Evolutionary conservation across 2,888 invertebrate genomes (phyloP), one percentile per base, ranked within the genome.

Genomic region (Drosophila subsilvestris): DNA sequence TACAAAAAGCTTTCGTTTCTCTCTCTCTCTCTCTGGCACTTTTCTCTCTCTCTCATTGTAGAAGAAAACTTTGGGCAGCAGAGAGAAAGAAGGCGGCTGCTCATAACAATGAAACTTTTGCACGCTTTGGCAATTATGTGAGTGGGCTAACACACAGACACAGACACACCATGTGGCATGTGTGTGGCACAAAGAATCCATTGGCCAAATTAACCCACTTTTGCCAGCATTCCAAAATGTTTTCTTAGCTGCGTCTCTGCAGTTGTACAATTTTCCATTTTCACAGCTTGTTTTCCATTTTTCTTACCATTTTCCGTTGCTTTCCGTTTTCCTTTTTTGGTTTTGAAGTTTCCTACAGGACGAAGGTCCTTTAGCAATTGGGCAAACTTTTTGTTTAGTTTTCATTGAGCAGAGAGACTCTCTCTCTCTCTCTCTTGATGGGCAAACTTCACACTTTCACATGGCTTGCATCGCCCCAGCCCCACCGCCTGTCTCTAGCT

Each of bases 21-120:
- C 17, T 9, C 17, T 20, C 50, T 22, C 17, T 10, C n/a, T 42
- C 18, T 22, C 10, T 1, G 18, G 25, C 44, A n/a, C 18, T 22
- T 22, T 18, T 27, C n/a, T 22, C n/a, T 14, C 29, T 59, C 53
- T 17, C 50, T 71, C 22, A 43, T 62, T 55, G 63, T 49, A 59
- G 51, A 22, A 68, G 27, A 43, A 48, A 84, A 85, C 77, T 83
- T 83, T 80, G 63, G 58, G 54, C 59, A 57, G 69, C 67, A 79
- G 62, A 61, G 12, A 32, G 27, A 12, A 12, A 72, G 67, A 66
- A 25, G 48, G 27, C 57, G 48, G 27, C 57, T 68, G 73, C 71
- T 61, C 75, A 80, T 75, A 87, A 85, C 88, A 87, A 82, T 86
- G 86, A 77, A 88, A 88, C 65, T 82, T 37, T 83, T 85, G 88